Evolutionary conservation across 2,888 invertebrate species (phyloP).

Genomic region (Syritta pipiens): DNA sequence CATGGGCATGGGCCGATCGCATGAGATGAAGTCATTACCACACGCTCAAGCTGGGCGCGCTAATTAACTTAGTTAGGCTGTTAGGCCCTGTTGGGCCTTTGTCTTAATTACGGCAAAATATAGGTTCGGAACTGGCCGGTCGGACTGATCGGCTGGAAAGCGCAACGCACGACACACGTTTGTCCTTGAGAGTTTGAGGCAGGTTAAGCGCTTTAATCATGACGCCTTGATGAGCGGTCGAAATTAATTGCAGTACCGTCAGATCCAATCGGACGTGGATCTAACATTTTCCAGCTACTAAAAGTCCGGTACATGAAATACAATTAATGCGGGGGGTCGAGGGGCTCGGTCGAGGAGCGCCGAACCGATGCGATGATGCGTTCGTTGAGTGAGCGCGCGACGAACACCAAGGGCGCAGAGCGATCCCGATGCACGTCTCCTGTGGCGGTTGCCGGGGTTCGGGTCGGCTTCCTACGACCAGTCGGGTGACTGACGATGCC

Average conservation of each 20-base stretch:
- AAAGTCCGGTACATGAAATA: constrained; percentile 58
- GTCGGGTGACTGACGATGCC: constrained; percentile 55
- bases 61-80: constrained; percentile 26
- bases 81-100: constrained; percentile 15
- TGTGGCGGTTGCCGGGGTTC: constrained; percentile 11
- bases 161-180: neutral
- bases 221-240: constrained; percentile 55
- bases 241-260: constrained; percentile 52
- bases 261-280: constrained; percentile 55
- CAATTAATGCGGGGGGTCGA: constrained; percentile 41
- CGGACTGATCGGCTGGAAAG: neutral
- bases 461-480: constrained; percentile 19
- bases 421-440: constrained; percentile 23
- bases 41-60: constrained; percentile 5
- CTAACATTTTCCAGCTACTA: constrained; percentile 63
- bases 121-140: neutral
- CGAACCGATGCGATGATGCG: constrained; percentile 48
- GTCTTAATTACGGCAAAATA: neutral
- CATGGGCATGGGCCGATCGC: neutral
- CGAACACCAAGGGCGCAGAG: constrained; percentile 61
- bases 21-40: constrained; percentile 16
- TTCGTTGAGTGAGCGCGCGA: constrained; percentile 55
- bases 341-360: neutral
- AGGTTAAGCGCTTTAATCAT: constrained; percentile 45
- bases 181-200: constrained; percentile 42